These are phyloP conservation scores for Centropristis striata DNA, from an alignment of 2,113 vertebrate genomes.

Conservation along the genomic window DNA sequence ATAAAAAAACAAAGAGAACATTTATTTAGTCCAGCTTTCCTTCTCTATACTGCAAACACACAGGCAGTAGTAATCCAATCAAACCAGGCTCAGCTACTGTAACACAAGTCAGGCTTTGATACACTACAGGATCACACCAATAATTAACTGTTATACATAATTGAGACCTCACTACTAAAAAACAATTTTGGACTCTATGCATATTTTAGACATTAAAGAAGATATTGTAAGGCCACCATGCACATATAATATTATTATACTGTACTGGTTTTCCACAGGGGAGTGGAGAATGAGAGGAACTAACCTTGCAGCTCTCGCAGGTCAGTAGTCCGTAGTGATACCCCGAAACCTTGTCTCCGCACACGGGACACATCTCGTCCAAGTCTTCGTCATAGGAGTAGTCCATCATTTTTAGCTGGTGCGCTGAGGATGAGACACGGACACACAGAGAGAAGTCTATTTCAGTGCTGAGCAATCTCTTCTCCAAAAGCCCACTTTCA, in stretches of 20 bases:
- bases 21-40: background rate
- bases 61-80: background rate
- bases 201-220: slow-evolving; percentile 1
- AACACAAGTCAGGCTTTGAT: background rate
- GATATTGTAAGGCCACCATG: background rate
- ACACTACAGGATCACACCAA: background rate
- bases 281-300: slow-evolving; percentile 41
- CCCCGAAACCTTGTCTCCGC: slow-evolving; percentile 98
- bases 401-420: slow-evolving; percentile 99
- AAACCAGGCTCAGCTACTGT: background rate
- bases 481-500: slow-evolving; percentile 47
- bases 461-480: slow-evolving; percentile 50
- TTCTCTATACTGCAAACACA: background rate
- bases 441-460: slow-evolving; percentile 54
- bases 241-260: background rate
- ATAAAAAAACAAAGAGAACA: background rate
- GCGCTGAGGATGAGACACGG: slow-evolving; percentile 83
- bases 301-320: slow-evolving; percentile 99
- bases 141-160: background rate
- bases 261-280: background rate
- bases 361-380: slow-evolving; percentile 98
- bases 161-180: background rate
- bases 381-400: slow-evolving; percentile 99
- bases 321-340: slow-evolving; percentile 99
- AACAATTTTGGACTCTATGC: background rate